Evolutionary conservation across 64 coral and sea anemone genomes (phyloP).

Genomic region (Stichodactyla helianthus): DNA sequence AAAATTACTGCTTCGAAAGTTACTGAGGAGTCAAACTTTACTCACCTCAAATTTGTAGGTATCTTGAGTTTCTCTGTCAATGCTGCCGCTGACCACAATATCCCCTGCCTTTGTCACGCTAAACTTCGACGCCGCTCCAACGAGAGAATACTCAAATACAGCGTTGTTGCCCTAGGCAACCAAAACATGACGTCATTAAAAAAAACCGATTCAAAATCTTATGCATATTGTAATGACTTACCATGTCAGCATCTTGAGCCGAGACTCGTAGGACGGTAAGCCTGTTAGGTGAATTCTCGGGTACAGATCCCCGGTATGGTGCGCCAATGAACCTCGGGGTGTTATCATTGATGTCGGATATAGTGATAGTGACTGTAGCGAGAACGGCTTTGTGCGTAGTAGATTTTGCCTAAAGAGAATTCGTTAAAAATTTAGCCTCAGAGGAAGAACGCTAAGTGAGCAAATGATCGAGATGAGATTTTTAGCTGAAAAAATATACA

Average conservation of each 20-base stretch:
- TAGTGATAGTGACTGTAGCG: slow-evolving; percentile 57
- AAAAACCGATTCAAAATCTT: not conserved
- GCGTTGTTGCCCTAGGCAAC: slow-evolving; percentile 68
- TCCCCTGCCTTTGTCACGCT: slow-evolving; percentile 58
- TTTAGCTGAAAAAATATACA: too few species aligned
- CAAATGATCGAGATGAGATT: too few species aligned
- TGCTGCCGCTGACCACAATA: slow-evolving; percentile 69
- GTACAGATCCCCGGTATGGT: slow-evolving; percentile 61
- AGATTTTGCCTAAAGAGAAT: slow-evolving; percentile 67
- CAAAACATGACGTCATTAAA: not conserved
- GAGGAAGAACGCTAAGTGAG: too few species aligned
- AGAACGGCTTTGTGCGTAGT: slow-evolving; percentile 79
- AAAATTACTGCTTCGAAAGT: too few species aligned
- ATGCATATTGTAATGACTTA: too few species aligned
- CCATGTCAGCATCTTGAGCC: slow-evolving; percentile 70
- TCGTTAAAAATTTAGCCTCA: too few species aligned
- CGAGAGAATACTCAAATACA: slow-evolving; percentile 62
- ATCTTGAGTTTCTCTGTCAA: slow-evolving; percentile 77
- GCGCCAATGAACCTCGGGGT: slow-evolving; percentile 56
- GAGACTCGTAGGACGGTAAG: slow-evolving; percentile 86
- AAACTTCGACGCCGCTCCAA: slow-evolving; percentile 82
- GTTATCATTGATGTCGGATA: slow-evolving; percentile 88
- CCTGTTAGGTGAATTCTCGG: slow-evolving; percentile 79
- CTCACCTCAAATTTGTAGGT: slow-evolving; percentile 79
- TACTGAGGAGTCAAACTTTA: not conserved